These are phyloP conservation scores for Tupiocoris notatus DNA, from an alignment of 2,888 invertebrate species.

Conservation along the genomic window DNA sequence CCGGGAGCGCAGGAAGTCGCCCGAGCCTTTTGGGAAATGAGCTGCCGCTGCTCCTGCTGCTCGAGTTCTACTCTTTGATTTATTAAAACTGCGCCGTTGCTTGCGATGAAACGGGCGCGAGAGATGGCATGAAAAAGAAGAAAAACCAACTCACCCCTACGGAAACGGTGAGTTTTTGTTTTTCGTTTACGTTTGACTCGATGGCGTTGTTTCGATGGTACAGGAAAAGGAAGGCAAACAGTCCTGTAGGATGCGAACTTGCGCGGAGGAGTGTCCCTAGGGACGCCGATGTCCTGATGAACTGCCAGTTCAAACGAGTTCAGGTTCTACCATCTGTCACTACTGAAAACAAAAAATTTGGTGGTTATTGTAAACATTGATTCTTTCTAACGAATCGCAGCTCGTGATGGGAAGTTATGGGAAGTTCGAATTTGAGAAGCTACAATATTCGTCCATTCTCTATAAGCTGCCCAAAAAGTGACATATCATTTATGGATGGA, in stretches of 20 bases:
- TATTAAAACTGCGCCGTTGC: conserved; percentile 27
- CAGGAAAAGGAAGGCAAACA: neutral
- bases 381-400: too few relatives aligned
- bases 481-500: too few relatives aligned
- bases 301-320: neutral
- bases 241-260: too few relatives aligned
- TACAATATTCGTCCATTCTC: too few relatives aligned
- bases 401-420: too few relatives aligned
- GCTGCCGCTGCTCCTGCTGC: conserved; percentile 19
- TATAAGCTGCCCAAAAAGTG: too few relatives aligned
- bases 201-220: neutral
- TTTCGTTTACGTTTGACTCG: neutral
- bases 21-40: conserved; percentile 34
- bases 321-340: neutral
- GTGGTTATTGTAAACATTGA: too few relatives aligned
- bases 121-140: neutral
- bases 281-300: neutral
- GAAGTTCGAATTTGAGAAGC: too few relatives aligned
- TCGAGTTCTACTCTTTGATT: too few relatives aligned
- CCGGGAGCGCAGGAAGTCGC: conserved; percentile 20
- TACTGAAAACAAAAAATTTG: too few relatives aligned
- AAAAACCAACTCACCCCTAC: neutral
- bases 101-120: neutral
- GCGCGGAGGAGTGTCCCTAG: too few relatives aligned
- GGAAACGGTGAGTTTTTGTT: neutral